Base-by-base conservation (phyloP, 2,113 vertebrate genomes). In the Hymenochirus boettgeri region DNA sequence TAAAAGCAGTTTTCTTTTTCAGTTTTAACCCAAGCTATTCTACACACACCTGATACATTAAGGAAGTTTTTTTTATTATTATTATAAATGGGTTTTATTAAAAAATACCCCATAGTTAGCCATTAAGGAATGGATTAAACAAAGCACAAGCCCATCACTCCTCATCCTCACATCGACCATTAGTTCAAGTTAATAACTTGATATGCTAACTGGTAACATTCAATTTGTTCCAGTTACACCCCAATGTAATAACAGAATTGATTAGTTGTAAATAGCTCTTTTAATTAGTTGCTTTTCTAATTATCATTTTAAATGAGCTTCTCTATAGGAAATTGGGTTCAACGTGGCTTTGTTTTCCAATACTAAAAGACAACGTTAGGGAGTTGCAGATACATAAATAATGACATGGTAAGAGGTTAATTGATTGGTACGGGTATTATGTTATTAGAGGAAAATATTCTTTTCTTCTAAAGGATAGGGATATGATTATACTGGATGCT, bases 221-320 rank as follows among this genome's bases (percentile, higher is more conserved):
- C 88, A 87, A 86, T 90, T 84, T 83, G 83, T 86, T 88, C 79
- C 82, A 64, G 79, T 79, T 73, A 77, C 82, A 81, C 79, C 79
- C 76, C 76, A 79, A 82, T 74, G 82, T 82, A 85, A 92, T 89
- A 83, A 86, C 80, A 80, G 83, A 71, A 97, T 94, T 88, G 92
- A 95, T 95, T 86, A 88, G 66, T 75, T 71, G 82, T 86, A 83
- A 82, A 89, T 82, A 85, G 86, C 82, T 78, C 83, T 82, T 90
- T 84, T 89, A 83, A 92, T 92, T 91, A 92, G 78, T 74, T 80
- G 83, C 80, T 75, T 88, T n/a, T 85, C 80, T 91, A 91, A 93
- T 92, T 91, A 90, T 86, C 83, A 84, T 76, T 60, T 61, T 76
- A 76, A 77, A 77, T 74, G 76, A 76, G 74, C 81, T 79, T 74